These are phyloP conservation scores for Poecile montanus DNA, from an alignment of 2,797 vertebrate species.

Conservation along the genomic window DNA sequence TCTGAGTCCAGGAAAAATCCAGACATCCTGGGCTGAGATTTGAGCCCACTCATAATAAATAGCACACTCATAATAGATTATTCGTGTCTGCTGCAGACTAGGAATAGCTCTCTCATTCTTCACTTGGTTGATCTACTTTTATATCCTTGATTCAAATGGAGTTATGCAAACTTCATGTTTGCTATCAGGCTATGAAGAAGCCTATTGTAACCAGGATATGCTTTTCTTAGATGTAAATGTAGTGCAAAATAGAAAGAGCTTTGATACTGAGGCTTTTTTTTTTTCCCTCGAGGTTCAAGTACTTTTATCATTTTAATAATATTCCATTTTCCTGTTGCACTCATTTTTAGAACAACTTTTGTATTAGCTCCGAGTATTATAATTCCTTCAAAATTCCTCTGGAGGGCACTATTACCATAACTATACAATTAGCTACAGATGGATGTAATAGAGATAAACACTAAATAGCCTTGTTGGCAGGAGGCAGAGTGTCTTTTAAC, in stretches of 20 bases:
- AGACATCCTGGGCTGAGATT: not conserved
- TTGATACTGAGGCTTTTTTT: conserved; percentile 26
- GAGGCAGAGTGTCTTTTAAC: conserved; percentile 21
- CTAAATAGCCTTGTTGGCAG: conserved; percentile 32
- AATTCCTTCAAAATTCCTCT: conserved; percentile 77
- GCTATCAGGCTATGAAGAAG: not conserved
- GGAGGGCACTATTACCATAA: conserved; percentile 80
- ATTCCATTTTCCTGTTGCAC: conserved; percentile 27
- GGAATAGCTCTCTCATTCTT: not conserved
- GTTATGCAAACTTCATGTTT: not conserved
- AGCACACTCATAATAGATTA: not conserved
- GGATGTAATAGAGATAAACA: not conserved
- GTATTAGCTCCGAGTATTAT: conserved; percentile 1
- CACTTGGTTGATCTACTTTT: not conserved
- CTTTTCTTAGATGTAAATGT: conserved; percentile 24
- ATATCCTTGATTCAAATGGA: not conserved
- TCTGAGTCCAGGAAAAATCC: not conserved
- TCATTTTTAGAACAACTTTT: conserved; percentile 4
- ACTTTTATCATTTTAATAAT: conserved; percentile 50
- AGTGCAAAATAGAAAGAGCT: conserved; percentile 25
- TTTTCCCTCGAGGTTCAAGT: not conserved
- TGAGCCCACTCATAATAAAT: not conserved
- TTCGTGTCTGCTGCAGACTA: not conserved
- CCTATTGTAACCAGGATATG: not conserved
- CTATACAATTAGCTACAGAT: conserved; percentile 62